Evolutionary conservation across 2,113 vertebrate genomes (phyloP).

Genomic region (Misgurnus mizolepis): DNA sequence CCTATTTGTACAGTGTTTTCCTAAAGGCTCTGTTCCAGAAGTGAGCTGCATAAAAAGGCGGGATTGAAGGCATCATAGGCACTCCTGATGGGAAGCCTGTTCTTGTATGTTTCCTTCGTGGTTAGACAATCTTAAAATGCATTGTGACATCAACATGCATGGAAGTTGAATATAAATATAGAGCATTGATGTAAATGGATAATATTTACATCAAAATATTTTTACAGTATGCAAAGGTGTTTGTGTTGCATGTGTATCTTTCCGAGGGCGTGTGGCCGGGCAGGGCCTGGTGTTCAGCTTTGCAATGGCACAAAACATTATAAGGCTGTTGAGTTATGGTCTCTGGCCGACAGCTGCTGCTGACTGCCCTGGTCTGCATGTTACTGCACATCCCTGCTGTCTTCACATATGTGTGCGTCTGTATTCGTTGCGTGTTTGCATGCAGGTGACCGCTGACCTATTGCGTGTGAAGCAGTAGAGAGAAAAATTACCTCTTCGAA

Average conservation of each 20-base stretch:
- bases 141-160: slow-evolving; percentile 14
- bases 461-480: slow-evolving; percentile 4
- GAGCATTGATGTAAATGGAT: no score
- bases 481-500: background rate
- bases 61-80: no score
- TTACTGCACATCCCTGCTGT: slow-evolving; percentile 62
- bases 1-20: background rate
- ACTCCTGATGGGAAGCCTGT: no score
- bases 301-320: slow-evolving; percentile 56
- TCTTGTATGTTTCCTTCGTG: no score
- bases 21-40: background rate
- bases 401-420: slow-evolving; percentile 16
- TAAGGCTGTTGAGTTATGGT: slow-evolving; percentile 65
- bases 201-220: no score
- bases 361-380: slow-evolving; percentile 63
- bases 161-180: no score
- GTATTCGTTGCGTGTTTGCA: slow-evolving; percentile 21
- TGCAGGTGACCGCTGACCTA: slow-evolving; percentile 26
- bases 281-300: slow-evolving; percentile 66
- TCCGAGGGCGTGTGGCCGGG: slow-evolving; percentile 44
- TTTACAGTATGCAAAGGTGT: slow-evolving; percentile 3
- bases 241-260: slow-evolving; percentile 38
- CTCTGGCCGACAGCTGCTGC: slow-evolving; percentile 68
- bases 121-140: no score
- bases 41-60: no score